Percentiles rank a stretch among this genome's conserved stretches.
These are phyloP conservation scores for Stegodyphus mimosarum DNA, from an alignment of 1,140 invertebrate genomes.

Conservation along the genomic window DNA sequence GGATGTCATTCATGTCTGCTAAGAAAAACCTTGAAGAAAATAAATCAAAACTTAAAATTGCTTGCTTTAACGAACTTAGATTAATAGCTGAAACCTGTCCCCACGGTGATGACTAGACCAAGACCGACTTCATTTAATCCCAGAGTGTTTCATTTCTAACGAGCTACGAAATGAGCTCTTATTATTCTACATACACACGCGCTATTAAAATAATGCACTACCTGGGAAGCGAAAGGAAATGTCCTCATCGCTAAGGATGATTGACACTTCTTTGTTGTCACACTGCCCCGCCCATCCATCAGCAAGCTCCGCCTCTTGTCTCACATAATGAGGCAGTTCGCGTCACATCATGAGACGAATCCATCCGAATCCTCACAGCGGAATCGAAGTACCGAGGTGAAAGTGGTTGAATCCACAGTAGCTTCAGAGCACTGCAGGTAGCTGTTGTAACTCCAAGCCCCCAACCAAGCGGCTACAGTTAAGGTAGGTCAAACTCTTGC, in stretches of 20 bases:
- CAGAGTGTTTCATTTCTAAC: too few species aligned
- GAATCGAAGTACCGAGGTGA: background rate
- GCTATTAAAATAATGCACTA: too few species aligned
- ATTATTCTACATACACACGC: too few species aligned
- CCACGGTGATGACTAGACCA: too few species aligned
- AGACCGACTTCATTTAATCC: too few species aligned
- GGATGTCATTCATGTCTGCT: too few species aligned
- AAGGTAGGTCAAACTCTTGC: slow-evolving; percentile 39
- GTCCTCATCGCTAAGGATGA: background rate
- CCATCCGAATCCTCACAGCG: background rate
- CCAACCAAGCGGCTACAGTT: background rate
- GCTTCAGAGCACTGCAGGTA: slow-evolving; percentile 7
- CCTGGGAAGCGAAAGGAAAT: too few species aligned
- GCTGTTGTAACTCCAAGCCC: background rate
- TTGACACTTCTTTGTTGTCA: slow-evolving; percentile 31
- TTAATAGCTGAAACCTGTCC: too few species aligned
- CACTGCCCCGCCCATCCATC: slow-evolving; percentile 24
- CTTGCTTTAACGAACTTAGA: too few species aligned
- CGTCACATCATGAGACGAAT: slow-evolving; percentile 9
- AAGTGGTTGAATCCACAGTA: slow-evolving; percentile 5
- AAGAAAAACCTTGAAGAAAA: too few species aligned
- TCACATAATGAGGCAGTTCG: slow-evolving; percentile 31
- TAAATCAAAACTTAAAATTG: too few species aligned
- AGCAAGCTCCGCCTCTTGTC: slow-evolving; percentile 40
- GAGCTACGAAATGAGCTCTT: too few species aligned